These are phyloP conservation scores for Paelopatides confundens DNA, from an alignment of 53 echinoderm and acorn worm genomes.

Conservation along the genomic window DNA sequence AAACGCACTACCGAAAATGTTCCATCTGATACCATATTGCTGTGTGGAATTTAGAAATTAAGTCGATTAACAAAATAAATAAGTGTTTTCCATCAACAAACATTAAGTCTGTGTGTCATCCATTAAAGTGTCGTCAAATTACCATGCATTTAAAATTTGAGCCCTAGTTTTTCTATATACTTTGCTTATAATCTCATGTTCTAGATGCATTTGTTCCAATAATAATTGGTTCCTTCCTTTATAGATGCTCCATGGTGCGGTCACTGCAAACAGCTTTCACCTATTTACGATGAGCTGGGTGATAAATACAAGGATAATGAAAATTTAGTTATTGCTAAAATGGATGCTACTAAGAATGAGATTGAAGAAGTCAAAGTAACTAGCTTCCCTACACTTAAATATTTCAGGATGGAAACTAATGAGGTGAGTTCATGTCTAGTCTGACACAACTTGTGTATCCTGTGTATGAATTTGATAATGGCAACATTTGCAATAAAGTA, in stretches of 20 bases:
- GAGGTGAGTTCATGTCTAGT: conserved; percentile 72
- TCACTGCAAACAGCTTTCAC: conserved; percentile 95
- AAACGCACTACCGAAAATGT: neutral
- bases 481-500: no score
- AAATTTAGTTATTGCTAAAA: conserved; percentile 92
- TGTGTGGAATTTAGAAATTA: neutral
- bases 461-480: no score
- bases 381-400: conserved; percentile 96
- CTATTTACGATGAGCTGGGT: conserved; percentile 89
- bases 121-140: no score
- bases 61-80: neutral
- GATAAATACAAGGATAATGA: conserved; percentile 75
- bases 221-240: no score
- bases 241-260: conserved; percentile 99
- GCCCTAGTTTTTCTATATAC: no score
- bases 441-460: no score
- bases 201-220: no score
- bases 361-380: conserved; percentile 81
- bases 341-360: conserved; percentile 96
- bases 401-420: conserved; percentile 88
- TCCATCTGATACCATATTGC: neutral
- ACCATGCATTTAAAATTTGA: no score
- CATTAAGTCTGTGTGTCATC: no score
- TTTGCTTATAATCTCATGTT: no score
- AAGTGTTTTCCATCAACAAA: no score